Evolutionary conservation across 2,797 vertebrate species (phyloP).

Genomic region (Dicrostonyx torquatus): DNA sequence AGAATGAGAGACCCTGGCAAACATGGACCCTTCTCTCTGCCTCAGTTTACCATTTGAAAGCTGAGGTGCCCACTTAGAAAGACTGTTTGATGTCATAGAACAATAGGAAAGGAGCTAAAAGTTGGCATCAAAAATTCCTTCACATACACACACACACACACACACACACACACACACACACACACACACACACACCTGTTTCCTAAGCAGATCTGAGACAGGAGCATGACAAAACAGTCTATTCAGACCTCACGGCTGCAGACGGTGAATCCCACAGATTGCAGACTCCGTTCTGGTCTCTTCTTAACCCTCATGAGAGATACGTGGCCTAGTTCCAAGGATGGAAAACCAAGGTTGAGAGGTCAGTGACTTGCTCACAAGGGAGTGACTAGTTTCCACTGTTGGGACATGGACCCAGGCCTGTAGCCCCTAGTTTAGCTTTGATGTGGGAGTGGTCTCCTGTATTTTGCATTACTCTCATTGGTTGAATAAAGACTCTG

Average conservation of each 20-base stretch:
- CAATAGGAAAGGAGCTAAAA: not conserved
- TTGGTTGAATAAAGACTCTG: too few relatives aligned
- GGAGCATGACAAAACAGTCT: not conserved
- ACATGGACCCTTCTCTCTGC: not conserved
- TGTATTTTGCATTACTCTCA: too few relatives aligned
- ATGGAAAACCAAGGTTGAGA: not conserved
- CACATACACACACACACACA: too few relatives aligned
- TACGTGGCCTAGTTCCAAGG: not conserved
- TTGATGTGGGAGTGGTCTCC: too few relatives aligned
- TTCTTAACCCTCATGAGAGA: rapidly evolving
- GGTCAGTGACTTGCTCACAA: not conserved
- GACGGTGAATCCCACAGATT: not conserved
- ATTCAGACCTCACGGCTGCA: not conserved
- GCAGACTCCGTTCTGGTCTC: not conserved
- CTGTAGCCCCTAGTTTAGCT: not conserved
- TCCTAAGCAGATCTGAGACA: not conserved
- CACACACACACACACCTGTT: not conserved
- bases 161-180: too few relatives aligned
- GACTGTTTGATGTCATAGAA: not conserved
- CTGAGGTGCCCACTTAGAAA: not conserved
- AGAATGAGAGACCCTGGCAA: not conserved
- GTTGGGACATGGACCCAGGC: not conserved
- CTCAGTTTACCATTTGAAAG: slow-evolving; percentile 9
- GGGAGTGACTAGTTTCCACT: not conserved
- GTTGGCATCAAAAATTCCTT: not conserved